Base-by-base conservation (phyloP, 2,797 vertebrate species). In the Helostoma temminkii region DNA sequence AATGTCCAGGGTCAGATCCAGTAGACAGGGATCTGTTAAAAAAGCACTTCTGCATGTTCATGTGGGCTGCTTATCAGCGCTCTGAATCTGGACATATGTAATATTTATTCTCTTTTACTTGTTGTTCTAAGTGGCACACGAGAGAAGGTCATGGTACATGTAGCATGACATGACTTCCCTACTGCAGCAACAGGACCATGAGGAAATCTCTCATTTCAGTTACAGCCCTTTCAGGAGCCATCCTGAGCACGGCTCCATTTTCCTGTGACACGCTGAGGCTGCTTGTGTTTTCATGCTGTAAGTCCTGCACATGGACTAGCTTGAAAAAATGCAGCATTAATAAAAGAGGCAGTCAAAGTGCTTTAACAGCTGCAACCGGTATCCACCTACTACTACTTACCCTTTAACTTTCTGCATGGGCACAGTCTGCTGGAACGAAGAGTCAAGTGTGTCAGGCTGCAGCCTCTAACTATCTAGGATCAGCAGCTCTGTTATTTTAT, bases 331-430 rank as follows among this genome's bases (percentile, higher is more conserved):
- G 68, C 58, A 55, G 65, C 7, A 4, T 50, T 36, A 73, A 65
- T 59, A 70, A 74, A 65, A 70, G 46, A 74, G 49, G 42, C 49
- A 53, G 32, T 48, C 45, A 52, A 61, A 78, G 58, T 12, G 32
- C 49, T 88, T 72, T 21, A 76, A 67, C 85, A 85, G 80, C 80
- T 77, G 80, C 37, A 76, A 71, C 42, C 53, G 42, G 71, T 72
- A 83, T 49, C 63, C 52, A 68, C 67, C 74, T 78, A 63, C 66
- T 54, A 60, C 28, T 15, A n/a, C 32, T 54, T 60, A 56, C 22
- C 28, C 55, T 55, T 70, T 54, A 58, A 67, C 66, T 70, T n/a
- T 21, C 24, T 32, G 26, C 48, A 54, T 47, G 9, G 3, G n/a
- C 66, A 52, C 47, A 48, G 48, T 63, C 53, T 56, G 46, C 46